Base-by-base conservation (phyloP, 1,140 invertebrate species). In the Bombus vancouverensis region DNA sequence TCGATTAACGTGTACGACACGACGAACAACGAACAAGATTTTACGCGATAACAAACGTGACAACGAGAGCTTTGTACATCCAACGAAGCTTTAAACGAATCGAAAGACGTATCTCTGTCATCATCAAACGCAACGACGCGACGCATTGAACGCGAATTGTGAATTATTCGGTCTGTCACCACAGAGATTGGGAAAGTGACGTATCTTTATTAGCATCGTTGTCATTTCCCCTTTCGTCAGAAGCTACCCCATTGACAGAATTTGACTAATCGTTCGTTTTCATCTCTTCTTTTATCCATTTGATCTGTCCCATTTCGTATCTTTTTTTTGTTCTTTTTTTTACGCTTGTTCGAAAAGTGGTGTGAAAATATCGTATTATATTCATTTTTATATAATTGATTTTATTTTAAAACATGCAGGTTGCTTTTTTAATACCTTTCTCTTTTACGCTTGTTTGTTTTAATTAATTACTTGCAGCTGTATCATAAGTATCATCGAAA, bases 1-100 rank as follows among this genome's bases (percentile, higher is more conserved):
- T 88, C 75, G 65, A 88, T 88, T 80, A 88, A 80, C 37, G 59
- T 76, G 39, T 47, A 34, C 73, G 66, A 77, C 10, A 42, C n/a
- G 28, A 47, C 15, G 57, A 59, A 74, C 70, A 65, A 42, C 74
- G 82, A 78, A 78, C 34, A 71, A 80, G 34, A 53, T 80, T 80
- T 80, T 22, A 47, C 32, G 13, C 13, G 34, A 71, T 37, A 71
- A 18, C 39, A 4, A 12, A 12, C 34, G 34, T 70, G 68, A 53
- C 44, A 53, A 53, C 44, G 12, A 42, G 13, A 5, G 68, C 25
- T n/a, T 0, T 12, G 25, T 13, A 12, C n/a, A 10, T 34, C 4
- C 28, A 57, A 22, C 47, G 47, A 44, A 62, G 72, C 70, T 72
- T 37, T 3, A 9, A 44, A 65, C 44, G 32, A 73, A 81, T 73